phyloP scores from a whole-genome alignment of 2,113 vertebrate species.

The Charina bottae region DNA sequence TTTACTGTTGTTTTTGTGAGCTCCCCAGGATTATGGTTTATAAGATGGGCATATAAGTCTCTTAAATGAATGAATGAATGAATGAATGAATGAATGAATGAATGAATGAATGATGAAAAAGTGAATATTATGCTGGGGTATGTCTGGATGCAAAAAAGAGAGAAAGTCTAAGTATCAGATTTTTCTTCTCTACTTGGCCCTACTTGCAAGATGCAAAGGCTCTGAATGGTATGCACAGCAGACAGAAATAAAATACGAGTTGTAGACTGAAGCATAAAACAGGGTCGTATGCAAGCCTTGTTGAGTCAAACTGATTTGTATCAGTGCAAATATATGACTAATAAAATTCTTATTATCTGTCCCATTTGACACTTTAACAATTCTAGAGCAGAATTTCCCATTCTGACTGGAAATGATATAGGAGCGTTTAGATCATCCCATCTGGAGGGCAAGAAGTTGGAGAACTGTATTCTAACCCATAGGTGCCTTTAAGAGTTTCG shows the following conservation, averaged over 20 bases:
- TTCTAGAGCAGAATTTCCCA: slow-evolving; percentile 28
- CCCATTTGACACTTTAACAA: slow-evolving; percentile 34
- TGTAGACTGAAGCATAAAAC: neutral
- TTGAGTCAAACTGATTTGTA: neutral
- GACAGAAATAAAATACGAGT: neutral
- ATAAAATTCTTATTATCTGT: neutral
- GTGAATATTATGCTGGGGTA: too few relatives aligned
- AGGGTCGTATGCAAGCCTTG: neutral
- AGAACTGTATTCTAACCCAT: neutral
- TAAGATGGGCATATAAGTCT: too few relatives aligned
- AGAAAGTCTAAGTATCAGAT: neutral
- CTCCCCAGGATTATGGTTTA: too few relatives aligned
- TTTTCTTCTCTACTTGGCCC: neutral
- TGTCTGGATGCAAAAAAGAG: neutral
- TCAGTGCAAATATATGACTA: neutral
- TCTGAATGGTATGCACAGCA: neutral
- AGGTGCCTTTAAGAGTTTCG: neutral
- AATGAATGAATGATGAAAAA: too few relatives aligned
- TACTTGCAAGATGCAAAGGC: neutral
- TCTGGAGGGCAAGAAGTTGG: neutral
- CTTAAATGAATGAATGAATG: too few relatives aligned
- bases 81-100: too few relatives aligned
- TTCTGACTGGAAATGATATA: neutral
- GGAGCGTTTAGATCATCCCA: neutral
- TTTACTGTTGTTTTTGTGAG: too few relatives aligned